Conservation (phyloP, 92 coral and sea anemone species). For the Phenganax stokvisi region DNA sequence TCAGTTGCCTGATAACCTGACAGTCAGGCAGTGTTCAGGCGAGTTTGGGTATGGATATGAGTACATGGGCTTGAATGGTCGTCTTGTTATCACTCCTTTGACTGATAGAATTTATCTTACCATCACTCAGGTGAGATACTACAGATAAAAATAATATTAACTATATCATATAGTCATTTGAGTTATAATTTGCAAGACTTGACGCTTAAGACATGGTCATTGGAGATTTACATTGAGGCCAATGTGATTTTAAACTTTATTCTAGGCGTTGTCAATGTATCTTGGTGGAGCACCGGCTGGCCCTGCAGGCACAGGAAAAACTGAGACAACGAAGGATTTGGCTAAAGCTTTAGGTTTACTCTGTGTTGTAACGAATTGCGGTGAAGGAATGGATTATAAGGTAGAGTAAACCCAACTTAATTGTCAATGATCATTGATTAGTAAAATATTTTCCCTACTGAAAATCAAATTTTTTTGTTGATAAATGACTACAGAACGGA, state of each 20-base stretch:
- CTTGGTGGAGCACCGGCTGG: slow-evolving; percentile 99
- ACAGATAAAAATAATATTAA: too few relatives aligned
- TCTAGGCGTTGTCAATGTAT: slow-evolving; percentile 91
- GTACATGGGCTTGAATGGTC: slow-evolving; percentile 96
- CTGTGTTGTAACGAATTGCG: slow-evolving; percentile 97
- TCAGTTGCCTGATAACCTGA: slow-evolving; percentile 84
- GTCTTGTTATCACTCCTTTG: slow-evolving; percentile 95
- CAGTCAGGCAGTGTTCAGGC: slow-evolving; percentile 96
- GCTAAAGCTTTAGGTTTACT: slow-evolving; percentile 93
- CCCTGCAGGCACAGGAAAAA: slow-evolving; percentile 96
- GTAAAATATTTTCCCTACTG: too few relatives aligned
- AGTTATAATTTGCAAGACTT: too few relatives aligned
- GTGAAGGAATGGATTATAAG: slow-evolving; percentile 99
- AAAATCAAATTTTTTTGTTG: too few relatives aligned
- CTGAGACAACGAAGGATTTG: slow-evolving; percentile 92
- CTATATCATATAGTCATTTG: neutral
- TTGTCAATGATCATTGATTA: neutral
- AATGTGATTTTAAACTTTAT: neutral
- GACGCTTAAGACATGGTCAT: too few relatives aligned
- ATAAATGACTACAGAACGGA: too few relatives aligned
- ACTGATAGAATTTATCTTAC: slow-evolving; percentile 97
- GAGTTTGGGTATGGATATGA: slow-evolving; percentile 98
- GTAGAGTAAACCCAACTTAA: slow-evolving; percentile 28
- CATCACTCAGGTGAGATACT: slow-evolving; percentile 72
- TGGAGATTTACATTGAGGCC: neutral